Conservation (phyloP, 2,888 invertebrate species). For the Idaea aversata region DNA sequence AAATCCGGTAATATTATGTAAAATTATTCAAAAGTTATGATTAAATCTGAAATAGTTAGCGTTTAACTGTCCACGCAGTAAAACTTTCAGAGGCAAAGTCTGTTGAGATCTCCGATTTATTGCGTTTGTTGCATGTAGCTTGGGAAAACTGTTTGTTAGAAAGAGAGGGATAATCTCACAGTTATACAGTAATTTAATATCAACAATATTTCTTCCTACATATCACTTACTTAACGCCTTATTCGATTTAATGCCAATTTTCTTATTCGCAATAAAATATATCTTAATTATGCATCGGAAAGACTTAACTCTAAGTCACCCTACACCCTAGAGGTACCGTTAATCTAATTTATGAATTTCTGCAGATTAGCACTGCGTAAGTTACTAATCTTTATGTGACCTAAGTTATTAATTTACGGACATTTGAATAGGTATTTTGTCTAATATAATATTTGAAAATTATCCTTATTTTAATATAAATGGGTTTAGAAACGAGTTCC, state of each 20-base stretch:
- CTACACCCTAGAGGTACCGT: not conserved
- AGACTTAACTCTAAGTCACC: not conserved
- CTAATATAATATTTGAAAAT: not conserved
- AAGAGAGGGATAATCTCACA: not conserved
- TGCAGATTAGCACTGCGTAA: not conserved
- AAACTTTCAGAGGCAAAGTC: not conserved
- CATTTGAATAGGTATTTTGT: not conserved
- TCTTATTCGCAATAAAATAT: conserved; percentile 5
- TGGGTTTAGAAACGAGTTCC: not conserved
- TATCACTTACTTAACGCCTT: not conserved
- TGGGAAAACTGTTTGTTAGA: not conserved
- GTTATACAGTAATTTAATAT: not conserved
- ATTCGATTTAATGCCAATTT: not conserved
- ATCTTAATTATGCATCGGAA: not conserved
- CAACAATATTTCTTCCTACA: not conserved
- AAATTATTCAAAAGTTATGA: not conserved
- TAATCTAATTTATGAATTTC: not conserved
- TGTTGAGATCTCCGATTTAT: not conserved
- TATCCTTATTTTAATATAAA: not conserved
- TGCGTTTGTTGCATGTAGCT: not conserved
- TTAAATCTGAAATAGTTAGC: not conserved
- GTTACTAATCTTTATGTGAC: not conserved
- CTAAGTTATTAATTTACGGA: not conserved
- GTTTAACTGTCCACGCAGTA: not conserved
- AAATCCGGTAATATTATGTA: not conserved